Evolutionary conservation across 1,140 invertebrate species (phyloP).

Genomic region (Pemphigus obesinymphae): DNA sequence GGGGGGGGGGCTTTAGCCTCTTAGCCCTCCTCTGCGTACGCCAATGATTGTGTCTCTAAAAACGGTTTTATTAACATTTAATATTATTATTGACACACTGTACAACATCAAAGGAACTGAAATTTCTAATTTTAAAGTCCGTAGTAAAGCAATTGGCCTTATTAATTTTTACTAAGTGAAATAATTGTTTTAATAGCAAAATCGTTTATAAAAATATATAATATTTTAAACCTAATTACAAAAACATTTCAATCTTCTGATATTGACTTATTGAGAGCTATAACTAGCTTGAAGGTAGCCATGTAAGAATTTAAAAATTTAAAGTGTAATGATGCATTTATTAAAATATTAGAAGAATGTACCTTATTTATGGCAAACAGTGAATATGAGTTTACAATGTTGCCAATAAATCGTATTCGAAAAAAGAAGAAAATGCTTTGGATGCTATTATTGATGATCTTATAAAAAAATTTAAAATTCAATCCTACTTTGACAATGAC

Average conservation of each 20-base stretch:
- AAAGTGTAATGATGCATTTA: background rate
- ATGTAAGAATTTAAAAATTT: background rate
- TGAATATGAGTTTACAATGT: too few relatives aligned
- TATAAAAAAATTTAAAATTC: background rate
- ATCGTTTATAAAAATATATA: background rate
- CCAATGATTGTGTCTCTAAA: background rate
- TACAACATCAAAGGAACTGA: background rate
- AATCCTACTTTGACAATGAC: too few relatives aligned
- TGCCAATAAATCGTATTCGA: background rate
- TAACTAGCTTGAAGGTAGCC: too few relatives aligned
- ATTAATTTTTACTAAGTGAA: background rate
- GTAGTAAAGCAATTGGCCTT: background rate
- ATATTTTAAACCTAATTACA: background rate
- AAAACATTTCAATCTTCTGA: background rate
- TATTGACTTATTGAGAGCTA: too few relatives aligned
- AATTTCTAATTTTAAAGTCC: background rate
- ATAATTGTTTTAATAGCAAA: background rate
- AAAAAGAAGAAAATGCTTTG: background rate
- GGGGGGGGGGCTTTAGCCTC: too few relatives aligned
- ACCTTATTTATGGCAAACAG: too few relatives aligned
- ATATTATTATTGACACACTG: background rate
- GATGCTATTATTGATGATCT: background rate
- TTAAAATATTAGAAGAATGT: background rate
- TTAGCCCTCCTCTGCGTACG: too few relatives aligned
- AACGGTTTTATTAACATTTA: background rate